Percentiles rank a stretch among this genome's conserved stretches.
These are phyloP conservation scores for Oppia nitens DNA, from an alignment of 1,140 invertebrate species.

Conservation along the genomic window DNA sequence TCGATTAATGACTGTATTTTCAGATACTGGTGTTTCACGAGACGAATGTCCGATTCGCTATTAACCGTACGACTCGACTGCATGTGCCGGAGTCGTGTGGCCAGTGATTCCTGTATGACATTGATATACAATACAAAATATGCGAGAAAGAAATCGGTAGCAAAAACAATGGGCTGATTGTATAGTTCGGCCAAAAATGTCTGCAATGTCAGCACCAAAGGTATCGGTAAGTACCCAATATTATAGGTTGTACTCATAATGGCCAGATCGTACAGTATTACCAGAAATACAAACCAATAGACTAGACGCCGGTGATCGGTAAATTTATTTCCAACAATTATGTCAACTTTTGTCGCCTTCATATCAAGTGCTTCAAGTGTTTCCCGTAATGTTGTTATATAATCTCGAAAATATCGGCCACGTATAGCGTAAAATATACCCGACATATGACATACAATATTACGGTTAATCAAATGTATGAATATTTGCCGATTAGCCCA, in stretches of 20 bases:
- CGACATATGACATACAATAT: neutral
- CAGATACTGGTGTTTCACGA: neutral
- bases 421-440: neutral
- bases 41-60: neutral
- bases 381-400: neutral
- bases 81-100: neutral
- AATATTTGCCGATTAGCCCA: neutral
- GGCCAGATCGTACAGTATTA: neutral
- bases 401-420: neutral
- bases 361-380: neutral
- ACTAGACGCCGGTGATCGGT: neutral
- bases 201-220: neutral
- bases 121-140: neutral
- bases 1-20: neutral
- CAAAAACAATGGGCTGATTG: neutral
- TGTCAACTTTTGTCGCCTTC: neutral
- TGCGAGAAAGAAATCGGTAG: neutral
- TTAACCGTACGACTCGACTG: neutral
- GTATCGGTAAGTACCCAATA: neutral
- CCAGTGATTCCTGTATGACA: neutral
- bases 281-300: neutral
- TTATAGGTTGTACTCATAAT: neutral
- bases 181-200: neutral
- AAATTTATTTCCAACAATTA: neutral
- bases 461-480: neutral